Base-by-base conservation (phyloP, 2,797 vertebrate genomes). In the Protosalanx chinensis region DNA sequence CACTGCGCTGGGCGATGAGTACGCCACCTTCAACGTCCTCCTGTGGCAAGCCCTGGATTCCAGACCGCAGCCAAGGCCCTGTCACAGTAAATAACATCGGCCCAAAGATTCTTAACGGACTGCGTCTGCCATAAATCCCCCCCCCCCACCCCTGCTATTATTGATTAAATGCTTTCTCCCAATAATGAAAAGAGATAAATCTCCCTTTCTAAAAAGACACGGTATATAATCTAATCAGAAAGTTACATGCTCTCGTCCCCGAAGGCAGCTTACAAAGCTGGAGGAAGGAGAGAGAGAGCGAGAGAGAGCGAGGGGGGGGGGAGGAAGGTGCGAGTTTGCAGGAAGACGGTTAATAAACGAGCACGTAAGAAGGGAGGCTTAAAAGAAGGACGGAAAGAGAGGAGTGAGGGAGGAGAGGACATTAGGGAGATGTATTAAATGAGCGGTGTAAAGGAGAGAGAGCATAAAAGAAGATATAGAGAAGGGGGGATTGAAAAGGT, bases 91-190 rank as follows among this genome's bases (percentile, higher is more conserved):
- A 88, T 87, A 82, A 86, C 74, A 10, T 56, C 73, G 66, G 73
- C 75, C 75, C 65, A 75, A 85, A 87, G 84, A 79, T 86, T 88
- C 87, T 80, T 84, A 85, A 84, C 81, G 18, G 46, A 72, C 18
- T 74, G 74, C 53, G 29, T 71, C 74, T 15, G 70, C 88, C 84
- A 73, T 82, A 91, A 90, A 87, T 88, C 80, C 71, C 74, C 62
- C 41, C 18, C 1, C 71, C 78, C 35, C 74, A 7, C 1, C 71
- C 78, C 35, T 73, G 78, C 80, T 84, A 80, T 87, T 93, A 93
- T 91, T 88, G 91, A 93, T 91, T 88, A 85, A 89, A 87, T 73
- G 84, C 87, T 88, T 88, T 86, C 84, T 90, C 77, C 73, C 85
- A 86, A 91, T 90, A 89, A 91, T 83, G 81, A 82, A 89, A 83